Evolutionary conservation across 2,797 vertebrate genomes (phyloP), one percentile per base, ranked within the genome.

Genomic region (Enteromius paludinosus): DNA sequence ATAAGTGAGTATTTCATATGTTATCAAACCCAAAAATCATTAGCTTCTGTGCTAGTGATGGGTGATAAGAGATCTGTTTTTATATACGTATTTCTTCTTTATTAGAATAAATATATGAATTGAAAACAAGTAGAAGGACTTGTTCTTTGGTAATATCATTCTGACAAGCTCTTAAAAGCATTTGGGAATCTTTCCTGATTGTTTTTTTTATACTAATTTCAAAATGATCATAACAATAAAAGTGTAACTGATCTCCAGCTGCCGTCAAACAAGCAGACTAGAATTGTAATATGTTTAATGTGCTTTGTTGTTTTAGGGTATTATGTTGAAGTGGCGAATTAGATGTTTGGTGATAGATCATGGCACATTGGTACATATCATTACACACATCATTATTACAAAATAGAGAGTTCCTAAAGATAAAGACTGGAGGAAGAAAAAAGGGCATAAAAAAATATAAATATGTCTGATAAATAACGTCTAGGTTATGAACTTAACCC

Each of bases 381-480:
- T n/a, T n/a, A n/a, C 35, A 8, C 7, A 7, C 7, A 38, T 38
- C 35, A 38, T 38, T 61, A 17, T 61, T 15, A 61, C 15, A 61
- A 61, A 15, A 28, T 28, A 28, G 59, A 15, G 25, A 28, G 12
- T 61, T 12, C 59, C 25, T 7, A 28, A 61, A 14, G 12, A 20
- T 25, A 61, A 28, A 61, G 14, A 12, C 12, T 30, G 30, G 4
- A 59, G 23, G 11, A 59, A 14, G n/a, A 59, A 59, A 25, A 14
- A 25, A 61, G 14, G 12, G 28, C 56, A 10, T 17, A 9, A 33
- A 64, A 49, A 79, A 66, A 2, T 1, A 14, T 2, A 33, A 70
- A 56, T 33, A 43, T 43, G 28, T 78, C 73, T 62, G 47, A 80
- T 85, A 66, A 74, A 38, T 49, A n/a, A n/a, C n/a, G n/a, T n/a